These are phyloP conservation scores for Numenius arquata DNA, from an alignment of 2,113 vertebrate species.

Conservation along the genomic window DNA sequence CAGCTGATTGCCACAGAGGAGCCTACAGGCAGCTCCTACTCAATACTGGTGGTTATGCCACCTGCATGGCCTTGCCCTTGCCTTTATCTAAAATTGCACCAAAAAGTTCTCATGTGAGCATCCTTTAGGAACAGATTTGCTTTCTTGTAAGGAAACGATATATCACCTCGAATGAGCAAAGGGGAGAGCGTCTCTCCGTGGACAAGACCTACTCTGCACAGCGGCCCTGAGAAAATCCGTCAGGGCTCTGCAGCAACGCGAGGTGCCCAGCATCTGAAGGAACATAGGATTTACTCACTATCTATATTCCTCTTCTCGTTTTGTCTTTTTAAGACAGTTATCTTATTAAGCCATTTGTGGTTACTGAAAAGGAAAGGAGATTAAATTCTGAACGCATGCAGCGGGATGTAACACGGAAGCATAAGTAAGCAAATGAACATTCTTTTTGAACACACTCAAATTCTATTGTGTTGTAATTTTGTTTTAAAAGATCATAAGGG, in stretches of 20 bases:
- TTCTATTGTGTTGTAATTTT: background rate
- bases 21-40: background rate
- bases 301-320: background rate
- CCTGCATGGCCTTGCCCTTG: background rate
- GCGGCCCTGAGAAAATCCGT: background rate
- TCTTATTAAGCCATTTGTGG: background rate
- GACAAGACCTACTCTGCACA: background rate
- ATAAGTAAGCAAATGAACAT: background rate
- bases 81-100: background rate
- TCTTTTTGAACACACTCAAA: background rate
- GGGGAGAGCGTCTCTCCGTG: background rate
- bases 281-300: background rate
- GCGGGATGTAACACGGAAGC: background rate
- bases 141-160: background rate
- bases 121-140: background rate
- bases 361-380: background rate
- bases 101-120: background rate
- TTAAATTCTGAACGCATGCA: background rate
- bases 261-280: background rate
- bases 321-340: background rate
- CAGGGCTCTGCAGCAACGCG: accelerated
- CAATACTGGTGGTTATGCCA: background rate
- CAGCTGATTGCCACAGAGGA: background rate
- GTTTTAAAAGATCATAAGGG: background rate
- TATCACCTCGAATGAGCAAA: background rate